Evolutionary conservation across 2,797 vertebrate genomes (phyloP), one percentile per base, ranked within the genome.

Genomic region (Amniataba percoides): DNA sequence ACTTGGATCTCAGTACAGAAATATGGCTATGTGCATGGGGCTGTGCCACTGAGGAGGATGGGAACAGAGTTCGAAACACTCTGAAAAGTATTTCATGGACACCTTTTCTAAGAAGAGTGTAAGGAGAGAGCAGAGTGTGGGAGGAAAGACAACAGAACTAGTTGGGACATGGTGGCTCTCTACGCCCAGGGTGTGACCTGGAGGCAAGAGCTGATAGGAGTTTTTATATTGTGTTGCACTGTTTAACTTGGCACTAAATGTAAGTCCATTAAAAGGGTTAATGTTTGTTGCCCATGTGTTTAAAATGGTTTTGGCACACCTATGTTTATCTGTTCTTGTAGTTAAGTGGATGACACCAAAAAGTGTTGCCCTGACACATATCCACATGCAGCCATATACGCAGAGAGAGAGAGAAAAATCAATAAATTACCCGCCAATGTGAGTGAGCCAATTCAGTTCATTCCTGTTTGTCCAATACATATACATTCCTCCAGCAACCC

Each of bases 111-210:
- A 84, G 81, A 60, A 68, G 52, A 72, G 84, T 83, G 89, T 88
- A 84, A 36, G 34, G 34, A 36, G 34, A 36, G 31, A 83, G 82
- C 60, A 68, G 52, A 72, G 84, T 83, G 89, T 88, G 85, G 90
- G 92, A 84, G 89, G 70, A 87, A 88, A 89, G 78, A 81, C 88
- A 87, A 81, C 89, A 89, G 76, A 85, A 94, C 93, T 88, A 93
- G 93, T 94, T 72, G 59, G 87, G 90, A 89, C 92, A 90, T 21
- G 90, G 87, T 76, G 61, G 63, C 82, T 80, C 61, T 85, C 78
- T 84, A 87, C 86, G 39, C 91, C 87, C 86, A 92, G 91, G 93
- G 93, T 87, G 92, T 92, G 87, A 92, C 91, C 85, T 52, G 68
- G 46, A 84, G 70, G 74, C 70, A 78, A 66, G 80, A 70, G 58